Percentiles rank a stretch among this genome's conserved stretches.
Conservation (phyloP, 2,888 invertebrate species). For the Lasioglossum villosulum region DNA sequence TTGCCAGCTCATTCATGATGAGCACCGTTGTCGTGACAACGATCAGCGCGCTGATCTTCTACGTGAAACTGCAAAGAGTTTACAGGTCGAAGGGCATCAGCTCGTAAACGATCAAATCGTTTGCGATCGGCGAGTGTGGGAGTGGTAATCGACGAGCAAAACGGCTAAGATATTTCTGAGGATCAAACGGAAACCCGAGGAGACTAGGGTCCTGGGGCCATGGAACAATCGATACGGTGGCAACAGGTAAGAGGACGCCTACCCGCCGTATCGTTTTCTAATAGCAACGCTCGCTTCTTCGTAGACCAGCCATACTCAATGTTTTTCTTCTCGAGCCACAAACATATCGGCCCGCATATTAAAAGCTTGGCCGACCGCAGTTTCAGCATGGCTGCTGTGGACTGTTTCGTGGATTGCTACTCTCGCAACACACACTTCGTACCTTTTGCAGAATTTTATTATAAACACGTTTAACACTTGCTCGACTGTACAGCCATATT, state of each 20-base stretch:
- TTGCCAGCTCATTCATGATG: slow-evolving; percentile 87
- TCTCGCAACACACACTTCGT: not conserved
- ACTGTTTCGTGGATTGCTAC: slow-evolving; percentile 3
- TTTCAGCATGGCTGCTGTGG: not conserved
- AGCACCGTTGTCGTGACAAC: slow-evolving; percentile 87
- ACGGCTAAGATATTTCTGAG: not conserved
- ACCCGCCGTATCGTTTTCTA: not conserved
- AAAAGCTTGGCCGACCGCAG: not conserved
- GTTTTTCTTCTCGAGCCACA: too few relatives aligned
- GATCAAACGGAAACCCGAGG: not conserved
- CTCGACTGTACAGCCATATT: slow-evolving; percentile 54
- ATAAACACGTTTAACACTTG: slow-evolving; percentile 1
- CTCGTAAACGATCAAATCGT: slow-evolving; percentile 54
- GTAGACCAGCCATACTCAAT: not conserved
- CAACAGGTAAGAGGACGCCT: not conserved
- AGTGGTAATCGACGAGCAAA: not conserved
- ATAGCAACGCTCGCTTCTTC: not conserved
- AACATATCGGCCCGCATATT: too few relatives aligned
- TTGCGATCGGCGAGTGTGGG: not conserved
- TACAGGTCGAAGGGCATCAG: slow-evolving; percentile 68
- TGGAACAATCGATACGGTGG: not conserved
- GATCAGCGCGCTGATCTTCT: slow-evolving; percentile 85
- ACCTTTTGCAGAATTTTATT: slow-evolving; percentile 17
- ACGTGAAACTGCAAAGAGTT: slow-evolving; percentile 85
- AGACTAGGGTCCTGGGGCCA: not conserved